These are phyloP conservation scores for Drosophila sp. DNA, from an alignment of 1,140 invertebrate genomes.

Conservation along the genomic window DNA sequence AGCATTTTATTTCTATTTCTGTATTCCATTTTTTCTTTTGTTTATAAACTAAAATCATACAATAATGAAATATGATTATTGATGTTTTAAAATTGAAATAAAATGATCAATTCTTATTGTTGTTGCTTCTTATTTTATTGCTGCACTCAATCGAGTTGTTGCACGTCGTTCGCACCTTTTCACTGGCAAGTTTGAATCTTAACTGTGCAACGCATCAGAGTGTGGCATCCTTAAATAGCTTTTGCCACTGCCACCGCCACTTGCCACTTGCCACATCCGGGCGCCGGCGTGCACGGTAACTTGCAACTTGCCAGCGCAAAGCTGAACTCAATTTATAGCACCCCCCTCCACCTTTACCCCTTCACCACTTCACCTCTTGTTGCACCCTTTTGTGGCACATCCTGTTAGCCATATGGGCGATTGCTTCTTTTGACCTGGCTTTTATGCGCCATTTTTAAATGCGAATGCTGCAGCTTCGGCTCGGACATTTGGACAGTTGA, in stretches of 20 bases:
- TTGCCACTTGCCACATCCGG: conserved; percentile 17
- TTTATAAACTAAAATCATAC: too few relatives aligned
- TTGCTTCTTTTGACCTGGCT: conserved; percentile 56
- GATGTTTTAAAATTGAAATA: too few relatives aligned
- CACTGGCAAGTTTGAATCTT: conserved; percentile 66
- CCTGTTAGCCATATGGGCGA: background rate
- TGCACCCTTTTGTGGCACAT: background rate
- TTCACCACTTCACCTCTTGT: background rate
- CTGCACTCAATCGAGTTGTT: conserved; percentile 1
- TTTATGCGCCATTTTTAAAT: conserved; percentile 57
- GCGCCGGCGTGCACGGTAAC: conserved; percentile 20
- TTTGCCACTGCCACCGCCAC: conserved; percentile 55
- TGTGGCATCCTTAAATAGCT: conserved; percentile 81
- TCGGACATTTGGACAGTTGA: conserved; percentile 19
- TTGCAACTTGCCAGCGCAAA: conserved; percentile 24
- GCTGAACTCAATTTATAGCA: conserved; percentile 44
- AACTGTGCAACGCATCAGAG: conserved; percentile 78
- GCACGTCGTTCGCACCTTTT: conserved; percentile 51
- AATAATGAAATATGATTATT: too few relatives aligned
- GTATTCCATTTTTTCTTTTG: too few relatives aligned
- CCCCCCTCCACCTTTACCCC: background rate
- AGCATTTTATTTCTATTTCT: too few relatives aligned
- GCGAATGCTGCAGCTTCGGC: conserved; percentile 33
- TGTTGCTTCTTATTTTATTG: background rate
- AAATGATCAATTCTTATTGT: too few relatives aligned